Evolutionary conservation across 1,140 invertebrate genomes (phyloP).

Genomic region (Bombus huntii): DNA sequence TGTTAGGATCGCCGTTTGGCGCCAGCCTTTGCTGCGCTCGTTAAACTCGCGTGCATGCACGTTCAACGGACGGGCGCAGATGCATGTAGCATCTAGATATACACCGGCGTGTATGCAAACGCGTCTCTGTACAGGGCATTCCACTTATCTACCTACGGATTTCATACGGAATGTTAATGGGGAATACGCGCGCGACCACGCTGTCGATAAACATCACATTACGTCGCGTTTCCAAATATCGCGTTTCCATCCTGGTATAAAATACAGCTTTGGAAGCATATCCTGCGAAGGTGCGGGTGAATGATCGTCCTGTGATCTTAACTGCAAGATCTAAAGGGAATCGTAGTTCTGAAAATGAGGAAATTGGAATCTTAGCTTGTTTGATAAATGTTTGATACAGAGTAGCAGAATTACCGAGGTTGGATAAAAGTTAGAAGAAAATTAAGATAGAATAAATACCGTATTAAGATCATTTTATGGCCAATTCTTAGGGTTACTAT

Average conservation of each 20-base stretch:
- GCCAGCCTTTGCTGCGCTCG: constrained; percentile 16
- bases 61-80: background rate
- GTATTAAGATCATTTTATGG: background rate
- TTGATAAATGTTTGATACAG: background rate
- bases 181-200: background rate
- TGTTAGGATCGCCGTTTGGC: constrained; percentile 14
- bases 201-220: background rate
- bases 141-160: constrained; percentile 34
- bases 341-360: background rate
- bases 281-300: background rate
- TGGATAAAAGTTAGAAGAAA: background rate
- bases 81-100: constrained; percentile 31
- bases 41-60: constrained; percentile 41
- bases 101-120: constrained; percentile 18
- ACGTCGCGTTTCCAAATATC: background rate
- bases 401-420: background rate
- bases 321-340: background rate
- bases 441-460: background rate
- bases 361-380: background rate
- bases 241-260: background rate
- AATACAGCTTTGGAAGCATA: too few relatives aligned
- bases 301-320: background rate
- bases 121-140: constrained; percentile 18
- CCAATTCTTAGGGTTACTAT: background rate
- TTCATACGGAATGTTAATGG: constrained; percentile 27